A percentile compares a stretch with the other conserved stretches of the same genome.
phyloP scores from a whole-genome alignment of 2,113 vertebrate species.

The Pterocles orientalis region DNA sequence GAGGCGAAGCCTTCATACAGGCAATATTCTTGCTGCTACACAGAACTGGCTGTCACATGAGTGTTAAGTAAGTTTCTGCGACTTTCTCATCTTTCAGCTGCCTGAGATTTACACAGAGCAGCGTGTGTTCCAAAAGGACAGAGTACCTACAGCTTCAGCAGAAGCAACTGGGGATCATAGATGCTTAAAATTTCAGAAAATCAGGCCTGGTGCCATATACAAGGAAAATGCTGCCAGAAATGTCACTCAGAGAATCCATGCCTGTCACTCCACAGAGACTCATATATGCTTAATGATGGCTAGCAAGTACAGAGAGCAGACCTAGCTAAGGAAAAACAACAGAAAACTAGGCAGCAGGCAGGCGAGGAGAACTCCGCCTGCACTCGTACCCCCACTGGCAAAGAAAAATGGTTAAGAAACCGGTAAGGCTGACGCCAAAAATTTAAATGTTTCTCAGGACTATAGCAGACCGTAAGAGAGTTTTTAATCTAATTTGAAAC shows the following conservation, averaged over 20 bases:
- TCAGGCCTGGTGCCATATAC: constrained; percentile 40
- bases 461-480: constrained; percentile 37
- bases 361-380: constrained; percentile 29
- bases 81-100: constrained; percentile 39
- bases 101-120: constrained; percentile 25
- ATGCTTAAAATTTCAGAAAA: constrained; percentile 61
- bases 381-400: constrained; percentile 48
- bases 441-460: constrained; percentile 37
- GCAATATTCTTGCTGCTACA: neutral
- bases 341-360: constrained; percentile 54
- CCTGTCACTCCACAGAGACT: constrained; percentile 50
- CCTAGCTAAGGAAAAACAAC: constrained; percentile 58
- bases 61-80: constrained; percentile 23
- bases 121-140: constrained; percentile 34
- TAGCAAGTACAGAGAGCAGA: constrained; percentile 60
- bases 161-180: constrained; percentile 47
- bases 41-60: neutral
- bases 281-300: constrained; percentile 58
- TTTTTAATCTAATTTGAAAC: constrained; percentile 63
- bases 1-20: neutral
- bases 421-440: constrained; percentile 5
- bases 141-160: constrained; percentile 18
- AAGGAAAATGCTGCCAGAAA: constrained; percentile 35
- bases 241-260: constrained; percentile 55
- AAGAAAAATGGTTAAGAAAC: constrained; percentile 41